A percentile compares a stretch with the other conserved stretches of the same genome.
Conservation (phyloP, 2,113 vertebrate species). For the Anarrhichthys ocellatus region DNA sequence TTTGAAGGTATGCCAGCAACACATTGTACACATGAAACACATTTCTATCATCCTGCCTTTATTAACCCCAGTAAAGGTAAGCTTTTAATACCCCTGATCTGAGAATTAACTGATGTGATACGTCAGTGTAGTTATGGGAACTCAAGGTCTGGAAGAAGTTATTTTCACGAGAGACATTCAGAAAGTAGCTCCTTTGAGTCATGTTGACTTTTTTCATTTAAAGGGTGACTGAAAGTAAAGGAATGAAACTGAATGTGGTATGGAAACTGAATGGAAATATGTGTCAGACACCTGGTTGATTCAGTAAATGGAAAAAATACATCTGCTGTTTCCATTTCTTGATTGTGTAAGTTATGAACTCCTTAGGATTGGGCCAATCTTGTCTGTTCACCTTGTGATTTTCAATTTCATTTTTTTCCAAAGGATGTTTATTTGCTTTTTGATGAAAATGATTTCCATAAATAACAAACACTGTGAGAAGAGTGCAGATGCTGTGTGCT, state of each 20-base stretch:
- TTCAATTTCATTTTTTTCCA: constrained; percentile 41
- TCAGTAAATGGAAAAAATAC: constrained; percentile 56
- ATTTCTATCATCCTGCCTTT: neutral
- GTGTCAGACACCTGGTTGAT: constrained; percentile 34
- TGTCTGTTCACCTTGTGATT: constrained; percentile 57
- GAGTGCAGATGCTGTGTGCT: constrained; percentile 73
- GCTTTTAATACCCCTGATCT: neutral
- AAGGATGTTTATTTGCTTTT: constrained; percentile 71
- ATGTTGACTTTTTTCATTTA: neutral
- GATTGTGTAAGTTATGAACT: constrained; percentile 37
- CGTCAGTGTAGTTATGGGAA: neutral
- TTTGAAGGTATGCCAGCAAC: too few species aligned
- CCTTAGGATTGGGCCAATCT: constrained; percentile 21
- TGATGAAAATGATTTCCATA: constrained; percentile 79
- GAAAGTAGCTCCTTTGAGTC: neutral
- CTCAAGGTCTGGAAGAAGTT: neutral
- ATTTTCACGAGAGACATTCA: neutral
- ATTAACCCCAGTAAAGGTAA: neutral
- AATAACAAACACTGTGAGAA: constrained; percentile 74
- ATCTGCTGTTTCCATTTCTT: constrained; percentile 55
- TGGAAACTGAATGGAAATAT: constrained; percentile 32
- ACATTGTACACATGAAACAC: too few species aligned
- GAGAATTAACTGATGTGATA: neutral
- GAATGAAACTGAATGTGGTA: constrained; percentile 1
- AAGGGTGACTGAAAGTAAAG: neutral